These are phyloP conservation scores for Galbula dea DNA, from an alignment of 2,113 vertebrate species.

Conservation along the genomic window DNA sequence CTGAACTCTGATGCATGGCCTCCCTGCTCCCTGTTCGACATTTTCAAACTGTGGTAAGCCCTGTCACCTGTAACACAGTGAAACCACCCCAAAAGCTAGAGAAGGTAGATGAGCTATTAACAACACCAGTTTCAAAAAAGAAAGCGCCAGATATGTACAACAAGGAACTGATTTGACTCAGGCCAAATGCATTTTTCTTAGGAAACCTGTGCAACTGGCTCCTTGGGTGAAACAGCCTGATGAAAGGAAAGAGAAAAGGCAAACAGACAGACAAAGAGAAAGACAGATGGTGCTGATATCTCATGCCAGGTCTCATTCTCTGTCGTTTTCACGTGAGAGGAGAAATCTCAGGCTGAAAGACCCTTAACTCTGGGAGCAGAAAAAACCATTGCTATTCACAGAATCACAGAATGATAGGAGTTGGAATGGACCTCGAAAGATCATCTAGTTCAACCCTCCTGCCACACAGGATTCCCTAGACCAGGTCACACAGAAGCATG, in stretches of 20 bases:
- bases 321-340: background rate
- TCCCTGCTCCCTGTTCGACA: background rate
- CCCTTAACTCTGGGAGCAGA: background rate
- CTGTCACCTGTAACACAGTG: background rate
- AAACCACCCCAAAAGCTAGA: accelerated
- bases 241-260: background rate
- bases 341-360: background rate
- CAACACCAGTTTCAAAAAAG: background rate
- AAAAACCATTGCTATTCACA: no score
- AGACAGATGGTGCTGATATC: background rate
- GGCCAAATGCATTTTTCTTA: accelerated
- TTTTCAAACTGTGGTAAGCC: background rate
- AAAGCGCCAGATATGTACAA: background rate
- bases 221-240: background rate
- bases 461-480: no score
- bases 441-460: no score
- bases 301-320: background rate
- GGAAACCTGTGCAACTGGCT: background rate
- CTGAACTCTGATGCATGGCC: background rate
- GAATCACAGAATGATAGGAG: no score
- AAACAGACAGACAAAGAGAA: background rate
- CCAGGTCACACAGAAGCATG: no score
- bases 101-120: background rate
- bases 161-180: background rate
- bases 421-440: no score